Conservation (phyloP, 2,797 vertebrate species). For the Heteromormyrus szaboi region DNA sequence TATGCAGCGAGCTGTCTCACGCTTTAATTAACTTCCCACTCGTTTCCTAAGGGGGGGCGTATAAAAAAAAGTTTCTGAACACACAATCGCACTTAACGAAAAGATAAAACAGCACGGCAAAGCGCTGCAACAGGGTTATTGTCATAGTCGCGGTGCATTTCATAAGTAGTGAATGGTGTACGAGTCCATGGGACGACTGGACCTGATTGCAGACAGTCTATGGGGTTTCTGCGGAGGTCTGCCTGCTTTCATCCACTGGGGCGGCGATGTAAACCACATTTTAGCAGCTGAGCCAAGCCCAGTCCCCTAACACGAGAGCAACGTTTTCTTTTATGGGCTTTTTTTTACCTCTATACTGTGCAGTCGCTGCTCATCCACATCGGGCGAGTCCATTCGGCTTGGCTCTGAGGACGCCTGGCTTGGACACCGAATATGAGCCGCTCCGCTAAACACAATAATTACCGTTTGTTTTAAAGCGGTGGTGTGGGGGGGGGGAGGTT, state of each 20-base stretch:
- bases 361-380: not conserved
- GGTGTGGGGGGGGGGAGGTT: constrained; percentile 25
- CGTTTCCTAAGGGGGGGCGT: not conserved
- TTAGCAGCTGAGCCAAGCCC: not conserved
- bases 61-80: not conserved
- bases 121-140: not conserved
- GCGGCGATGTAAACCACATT: not conserved
- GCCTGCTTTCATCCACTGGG: not conserved
- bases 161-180: not conserved
- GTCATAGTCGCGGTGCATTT: not conserved
- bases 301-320: not conserved
- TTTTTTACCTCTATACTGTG: not conserved
- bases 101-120: not conserved
- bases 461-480: constrained; percentile 32
- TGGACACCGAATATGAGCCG: not conserved
- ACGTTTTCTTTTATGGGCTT: not conserved
- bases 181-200: not conserved
- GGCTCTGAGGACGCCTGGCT: not conserved
- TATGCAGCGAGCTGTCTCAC: constrained; percentile 50
- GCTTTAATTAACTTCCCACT: constrained; percentile 50
- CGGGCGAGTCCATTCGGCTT: not conserved
- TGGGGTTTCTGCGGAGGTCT: not conserved
- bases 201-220: not conserved
- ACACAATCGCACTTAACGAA: not conserved
- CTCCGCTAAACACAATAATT: constrained; percentile 30